Evolutionary conservation across 2,797 vertebrate species (phyloP).

Genomic region (Odontamblyopus rebecca): DNA sequence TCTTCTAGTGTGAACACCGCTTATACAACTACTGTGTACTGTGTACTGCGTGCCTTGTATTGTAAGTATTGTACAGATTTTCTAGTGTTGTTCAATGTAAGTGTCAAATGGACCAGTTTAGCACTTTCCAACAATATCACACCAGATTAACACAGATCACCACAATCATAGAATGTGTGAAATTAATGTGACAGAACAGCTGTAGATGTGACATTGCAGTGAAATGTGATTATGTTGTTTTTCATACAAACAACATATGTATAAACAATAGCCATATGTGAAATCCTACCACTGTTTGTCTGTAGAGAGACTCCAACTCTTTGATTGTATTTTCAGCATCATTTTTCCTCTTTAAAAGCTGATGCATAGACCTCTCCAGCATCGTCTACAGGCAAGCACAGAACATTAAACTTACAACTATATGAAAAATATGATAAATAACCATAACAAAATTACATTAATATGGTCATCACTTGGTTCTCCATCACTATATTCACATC

Average conservation of each 20-base stretch:
- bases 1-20: no score
- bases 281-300: conserved; percentile 69
- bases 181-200: neutral
- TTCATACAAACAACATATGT: neutral
- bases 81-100: neutral
- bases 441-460: no score
- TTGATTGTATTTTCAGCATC: conserved; percentile 65
- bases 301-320: conserved; percentile 69
- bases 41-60: no score
- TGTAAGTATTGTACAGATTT: no score
- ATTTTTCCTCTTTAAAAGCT: conserved; percentile 65
- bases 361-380: conserved; percentile 59
- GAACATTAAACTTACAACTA: neutral
- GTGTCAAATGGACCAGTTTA: neutral
- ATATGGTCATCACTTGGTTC: no score
- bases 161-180: neutral
- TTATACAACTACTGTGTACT: no score
- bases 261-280: neutral
- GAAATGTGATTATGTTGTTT: neutral
- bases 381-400: conserved; percentile 56
- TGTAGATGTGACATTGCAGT: neutral
- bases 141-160: neutral
- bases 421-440: no score
- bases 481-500: no score
- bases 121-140: neutral